Conservation (phyloP, 2,888 invertebrate genomes). For the Criorhina ranunculi region DNA sequence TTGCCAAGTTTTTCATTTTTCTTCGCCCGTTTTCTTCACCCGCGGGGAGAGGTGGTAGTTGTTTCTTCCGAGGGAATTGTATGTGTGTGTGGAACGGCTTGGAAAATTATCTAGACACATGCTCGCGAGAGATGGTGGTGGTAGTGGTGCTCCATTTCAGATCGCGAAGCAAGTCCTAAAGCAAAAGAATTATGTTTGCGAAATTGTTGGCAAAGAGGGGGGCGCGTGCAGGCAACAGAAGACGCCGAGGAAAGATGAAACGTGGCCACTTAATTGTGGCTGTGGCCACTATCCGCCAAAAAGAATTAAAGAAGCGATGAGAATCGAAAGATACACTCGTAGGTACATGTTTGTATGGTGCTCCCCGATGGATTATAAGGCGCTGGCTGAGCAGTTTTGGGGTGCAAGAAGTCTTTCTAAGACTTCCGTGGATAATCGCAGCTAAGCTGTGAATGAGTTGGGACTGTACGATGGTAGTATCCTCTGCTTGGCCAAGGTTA, state of each 20-base stretch:
- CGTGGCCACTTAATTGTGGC: conserved; percentile 71
- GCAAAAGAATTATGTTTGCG: conserved; percentile 36
- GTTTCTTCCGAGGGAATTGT: conserved; percentile 40
- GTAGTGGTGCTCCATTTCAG: conserved; percentile 26
- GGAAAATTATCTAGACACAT: conserved; percentile 56
- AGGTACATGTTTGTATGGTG: background rate
- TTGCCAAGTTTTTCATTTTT: conserved; percentile 23
- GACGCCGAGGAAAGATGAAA: conserved; percentile 41
- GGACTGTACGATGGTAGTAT: background rate
- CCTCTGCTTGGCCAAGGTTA: conserved; percentile 49
- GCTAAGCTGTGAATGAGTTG: conserved; percentile 43
- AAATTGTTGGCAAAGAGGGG: conserved; percentile 8
- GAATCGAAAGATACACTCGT: conserved; percentile 58
- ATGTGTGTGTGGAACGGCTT: conserved; percentile 14
- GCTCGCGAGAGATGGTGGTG: background rate
- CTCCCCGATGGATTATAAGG: conserved; percentile 58
- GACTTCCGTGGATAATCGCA: conserved; percentile 70
- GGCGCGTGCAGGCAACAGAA: background rate
- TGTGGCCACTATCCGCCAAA: conserved; percentile 31
- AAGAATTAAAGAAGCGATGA: conserved; percentile 54
- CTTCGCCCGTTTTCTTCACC: conserved; percentile 13
- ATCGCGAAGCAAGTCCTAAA: background rate
- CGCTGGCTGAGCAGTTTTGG: conserved; percentile 68
- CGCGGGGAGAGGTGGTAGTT: too few species aligned
- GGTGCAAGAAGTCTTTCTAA: conserved; percentile 58